Conservation (phyloP, 2,113 vertebrate species). For the Trochalopteron elliotii region DNA sequence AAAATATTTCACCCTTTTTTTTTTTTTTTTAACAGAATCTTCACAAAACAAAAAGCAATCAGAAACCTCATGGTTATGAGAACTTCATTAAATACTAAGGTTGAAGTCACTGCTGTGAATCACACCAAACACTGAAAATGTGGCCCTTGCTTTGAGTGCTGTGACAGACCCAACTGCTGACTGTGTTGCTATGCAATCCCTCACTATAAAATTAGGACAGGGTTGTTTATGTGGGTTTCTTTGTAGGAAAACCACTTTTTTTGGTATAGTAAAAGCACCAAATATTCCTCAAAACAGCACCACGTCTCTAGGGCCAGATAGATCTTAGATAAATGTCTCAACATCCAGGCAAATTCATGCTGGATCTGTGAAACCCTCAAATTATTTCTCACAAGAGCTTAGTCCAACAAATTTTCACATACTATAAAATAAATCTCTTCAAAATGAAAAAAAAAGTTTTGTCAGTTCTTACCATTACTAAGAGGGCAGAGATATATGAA, state of each 20-base stretch:
- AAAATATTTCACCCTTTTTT: no score
- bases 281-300: neutral
- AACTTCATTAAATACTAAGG: neutral
- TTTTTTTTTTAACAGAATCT: no score
- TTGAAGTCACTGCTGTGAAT: neutral
- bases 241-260: neutral
- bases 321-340: neutral
- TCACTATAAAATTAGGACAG: neutral
- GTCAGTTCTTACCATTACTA: neutral
- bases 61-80: neutral
- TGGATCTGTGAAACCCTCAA: neutral
- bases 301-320: neutral
- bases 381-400: neutral
- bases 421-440: neutral
- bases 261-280: rapidly evolving
- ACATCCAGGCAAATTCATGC: neutral
- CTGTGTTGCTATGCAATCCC: neutral
- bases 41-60: neutral
- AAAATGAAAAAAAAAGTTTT: neutral
- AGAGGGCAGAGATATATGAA: neutral
- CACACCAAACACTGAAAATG: neutral
- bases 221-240: neutral
- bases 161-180: neutral
- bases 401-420: neutral
- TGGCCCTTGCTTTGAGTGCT: neutral